Evolutionary conservation across 1,140 invertebrate genomes (phyloP).

Genomic region (Saxidomus purpurata): DNA sequence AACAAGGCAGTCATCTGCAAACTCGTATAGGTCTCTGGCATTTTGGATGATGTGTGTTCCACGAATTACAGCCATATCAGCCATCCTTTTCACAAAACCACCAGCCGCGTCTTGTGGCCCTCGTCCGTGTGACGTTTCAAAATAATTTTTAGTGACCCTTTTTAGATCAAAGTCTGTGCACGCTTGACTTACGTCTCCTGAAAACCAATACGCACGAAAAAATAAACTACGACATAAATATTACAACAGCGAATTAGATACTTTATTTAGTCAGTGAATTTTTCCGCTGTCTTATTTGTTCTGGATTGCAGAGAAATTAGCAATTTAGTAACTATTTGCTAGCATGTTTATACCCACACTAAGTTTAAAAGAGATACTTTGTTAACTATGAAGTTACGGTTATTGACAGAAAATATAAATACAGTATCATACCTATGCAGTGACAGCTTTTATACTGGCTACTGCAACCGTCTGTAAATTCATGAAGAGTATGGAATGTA

Average conservation of each 20-base stretch:
- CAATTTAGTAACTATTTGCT: too few species aligned
- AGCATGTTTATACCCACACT: too few species aligned
- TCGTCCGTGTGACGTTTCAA: conserved; percentile 36
- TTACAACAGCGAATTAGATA: too few species aligned
- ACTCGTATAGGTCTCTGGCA: neutral
- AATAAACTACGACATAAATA: too few species aligned
- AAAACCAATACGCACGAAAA: too few species aligned
- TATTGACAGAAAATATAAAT: too few species aligned
- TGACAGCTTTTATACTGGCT: conserved; percentile 34
- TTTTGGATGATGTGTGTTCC: neutral
- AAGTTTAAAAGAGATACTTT: too few species aligned
- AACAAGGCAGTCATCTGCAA: neutral
- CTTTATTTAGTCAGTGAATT: too few species aligned
- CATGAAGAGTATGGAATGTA: conserved; percentile 1
- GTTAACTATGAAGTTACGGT: too few species aligned
- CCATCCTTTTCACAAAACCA: conserved; percentile 36
- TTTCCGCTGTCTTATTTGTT: too few species aligned
- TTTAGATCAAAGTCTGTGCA: neutral
- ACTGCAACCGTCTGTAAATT: conserved; percentile 44
- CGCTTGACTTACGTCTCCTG: neutral
- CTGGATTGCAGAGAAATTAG: too few species aligned
- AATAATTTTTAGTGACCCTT: neutral
- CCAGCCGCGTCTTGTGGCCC: conserved; percentile 63
- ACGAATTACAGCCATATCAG: conserved; percentile 13
- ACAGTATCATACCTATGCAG: neutral